These are phyloP conservation scores for Drosophila fungiperda DNA, from an alignment of 2,888 invertebrate species.

Conservation along the genomic window DNA sequence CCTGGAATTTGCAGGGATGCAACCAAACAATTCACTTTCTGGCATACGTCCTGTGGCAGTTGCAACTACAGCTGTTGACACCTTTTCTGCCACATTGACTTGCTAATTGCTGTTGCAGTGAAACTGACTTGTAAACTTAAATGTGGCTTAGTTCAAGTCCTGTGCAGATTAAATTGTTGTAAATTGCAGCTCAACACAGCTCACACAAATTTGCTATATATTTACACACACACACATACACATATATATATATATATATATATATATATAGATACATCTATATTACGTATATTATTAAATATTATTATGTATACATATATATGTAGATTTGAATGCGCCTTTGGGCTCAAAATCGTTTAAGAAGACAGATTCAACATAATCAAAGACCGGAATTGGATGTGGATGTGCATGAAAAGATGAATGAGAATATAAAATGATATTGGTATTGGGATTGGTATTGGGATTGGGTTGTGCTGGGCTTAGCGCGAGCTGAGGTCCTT, in stretches of 20 bases:
- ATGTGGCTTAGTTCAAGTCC: constrained; percentile 47
- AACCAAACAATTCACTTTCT: constrained; percentile 4
- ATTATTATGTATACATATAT: not conserved
- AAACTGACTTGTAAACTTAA: constrained; percentile 30
- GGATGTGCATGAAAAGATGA: not conserved
- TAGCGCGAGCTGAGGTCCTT: constrained; percentile 43
- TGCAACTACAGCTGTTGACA: constrained; percentile 31
- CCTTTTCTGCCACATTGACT: constrained; percentile 55
- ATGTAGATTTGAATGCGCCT: constrained; percentile 38
- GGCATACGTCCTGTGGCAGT: constrained; percentile 13
- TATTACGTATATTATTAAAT: not conserved
- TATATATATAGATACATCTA: not conserved
- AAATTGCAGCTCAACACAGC: constrained; percentile 61
- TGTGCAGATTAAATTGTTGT: constrained; percentile 74
- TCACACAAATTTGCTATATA: not conserved
- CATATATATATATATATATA: not conserved
- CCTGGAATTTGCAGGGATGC: constrained; percentile 3
- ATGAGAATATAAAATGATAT: constrained; percentile 3
- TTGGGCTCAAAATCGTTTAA: constrained; percentile 42
- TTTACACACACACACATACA: not conserved
- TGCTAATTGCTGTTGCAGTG: constrained; percentile 43
- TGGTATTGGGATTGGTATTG: constrained; percentile 18
- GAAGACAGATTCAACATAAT: constrained; percentile 58
- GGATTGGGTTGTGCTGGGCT: constrained; percentile 10
- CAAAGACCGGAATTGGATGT: constrained; percentile 23